phyloP scores from a whole-genome alignment of 2,888 invertebrate genomes.

The Xanthorhoe designata region DNA sequence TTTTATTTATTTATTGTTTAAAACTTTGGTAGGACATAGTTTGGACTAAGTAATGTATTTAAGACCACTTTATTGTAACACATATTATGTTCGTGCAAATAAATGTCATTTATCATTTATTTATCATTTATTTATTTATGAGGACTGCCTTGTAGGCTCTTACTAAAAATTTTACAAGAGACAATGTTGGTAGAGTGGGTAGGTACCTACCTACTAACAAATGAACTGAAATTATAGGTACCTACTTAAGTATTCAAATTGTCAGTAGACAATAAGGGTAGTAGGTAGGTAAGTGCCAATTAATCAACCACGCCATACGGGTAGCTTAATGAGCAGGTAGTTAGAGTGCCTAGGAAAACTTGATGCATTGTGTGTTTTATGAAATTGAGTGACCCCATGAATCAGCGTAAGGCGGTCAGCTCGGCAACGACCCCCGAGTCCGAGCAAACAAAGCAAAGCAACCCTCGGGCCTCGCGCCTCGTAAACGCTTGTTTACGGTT shows the following conservation, averaged over 20 bases:
- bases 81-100: too few relatives aligned
- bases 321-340: not conserved
- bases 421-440: conserved; percentile 28
- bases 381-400: conserved; percentile 25
- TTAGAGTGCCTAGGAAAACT: not conserved
- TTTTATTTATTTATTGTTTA: too few relatives aligned
- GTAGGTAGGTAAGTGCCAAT: not conserved
- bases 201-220: not conserved
- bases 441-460: conserved; percentile 25
- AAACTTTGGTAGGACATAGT: too few relatives aligned
- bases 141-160: too few relatives aligned
- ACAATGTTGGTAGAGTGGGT: too few relatives aligned
- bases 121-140: too few relatives aligned
- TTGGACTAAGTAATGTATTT: too few relatives aligned
- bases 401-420: conserved; percentile 17
- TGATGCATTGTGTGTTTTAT: not conserved
- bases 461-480: conserved; percentile 8
- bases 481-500: conserved; percentile 39
- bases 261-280: conserved; percentile 11
- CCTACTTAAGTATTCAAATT: not conserved
- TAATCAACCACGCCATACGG: conserved; percentile 2
- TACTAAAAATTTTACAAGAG: too few relatives aligned
- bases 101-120: too few relatives aligned
- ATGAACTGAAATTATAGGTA: not conserved
- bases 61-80: too few relatives aligned